phyloP scores from a whole-genome alignment of 2,797 vertebrate species.

The Tympanoctomys barrerae region DNA sequence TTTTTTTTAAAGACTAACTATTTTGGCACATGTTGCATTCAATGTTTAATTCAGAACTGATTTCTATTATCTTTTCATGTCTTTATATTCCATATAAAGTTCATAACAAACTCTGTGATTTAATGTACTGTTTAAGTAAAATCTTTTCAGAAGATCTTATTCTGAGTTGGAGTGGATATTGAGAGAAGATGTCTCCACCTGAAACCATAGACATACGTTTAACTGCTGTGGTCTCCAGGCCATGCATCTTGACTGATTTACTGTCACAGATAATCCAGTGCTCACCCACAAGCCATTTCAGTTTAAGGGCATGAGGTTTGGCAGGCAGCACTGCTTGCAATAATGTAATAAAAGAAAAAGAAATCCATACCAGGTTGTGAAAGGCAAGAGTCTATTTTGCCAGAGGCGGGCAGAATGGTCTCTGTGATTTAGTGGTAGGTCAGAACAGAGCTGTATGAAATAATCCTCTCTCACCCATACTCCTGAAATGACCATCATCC shows the following conservation, averaged over 20 bases:
- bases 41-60: slow-evolving; percentile 35
- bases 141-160: slow-evolving; percentile 22
- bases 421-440: slow-evolving; percentile 68
- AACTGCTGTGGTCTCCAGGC: slow-evolving; percentile 50
- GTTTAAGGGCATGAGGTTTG: slow-evolving; percentile 76
- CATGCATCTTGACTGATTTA: slow-evolving; percentile 68
- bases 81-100: slow-evolving; percentile 3
- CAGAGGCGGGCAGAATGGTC: slow-evolving; percentile 73
- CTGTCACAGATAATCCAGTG: slow-evolving; percentile 70
- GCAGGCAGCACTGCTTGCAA: slow-evolving; percentile 72
- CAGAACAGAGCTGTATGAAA: slow-evolving; percentile 55
- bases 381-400: slow-evolving; percentile 73
- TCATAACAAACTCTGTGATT: slow-evolving; percentile 57
- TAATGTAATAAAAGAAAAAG: slow-evolving; percentile 80
- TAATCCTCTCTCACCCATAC: slow-evolving; percentile 55
- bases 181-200: slow-evolving; percentile 54
- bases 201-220: slow-evolving; percentile 67
- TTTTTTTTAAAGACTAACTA: neutral
- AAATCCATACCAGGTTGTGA: slow-evolving; percentile 78
- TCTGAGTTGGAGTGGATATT: slow-evolving; percentile 36
- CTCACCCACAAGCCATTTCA: slow-evolving; percentile 73
- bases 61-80: neutral
- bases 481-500: slow-evolving; percentile 60
- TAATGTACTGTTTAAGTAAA: slow-evolving; percentile 66
- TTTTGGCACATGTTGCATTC: neutral